Evolutionary conservation across 37 sponge, comb jelly and placozoan species (phyloP).

Genomic region (Haliclona indistincta): DNA sequence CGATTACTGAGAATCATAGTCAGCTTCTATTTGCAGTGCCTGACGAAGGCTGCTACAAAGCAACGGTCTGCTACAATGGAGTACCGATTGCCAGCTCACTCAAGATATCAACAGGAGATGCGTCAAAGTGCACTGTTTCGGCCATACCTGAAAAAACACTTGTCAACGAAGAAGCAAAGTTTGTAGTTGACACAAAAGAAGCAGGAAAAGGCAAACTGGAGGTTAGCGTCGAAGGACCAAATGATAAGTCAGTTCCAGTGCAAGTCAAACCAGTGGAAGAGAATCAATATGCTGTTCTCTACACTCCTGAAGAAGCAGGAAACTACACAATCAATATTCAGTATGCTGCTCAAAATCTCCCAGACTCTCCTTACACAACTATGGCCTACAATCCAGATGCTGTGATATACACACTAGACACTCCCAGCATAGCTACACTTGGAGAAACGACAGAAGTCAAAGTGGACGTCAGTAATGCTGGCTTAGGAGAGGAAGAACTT

Average conservation of each 20-base stretch:
- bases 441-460: constrained; percentile 33
- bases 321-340: constrained; percentile 81
- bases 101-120: too few relatives aligned
- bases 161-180: constrained; percentile 79
- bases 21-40: too few relatives aligned
- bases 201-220: constrained; percentile 90
- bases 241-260: constrained; percentile 46
- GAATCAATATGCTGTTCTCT: constrained; percentile 52
- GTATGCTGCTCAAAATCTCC: constrained; percentile 86
- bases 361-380: constrained; percentile 81
- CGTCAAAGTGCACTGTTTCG: constrained; percentile 86
- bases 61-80: too few relatives aligned
- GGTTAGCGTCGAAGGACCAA: constrained; percentile 69
- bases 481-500: constrained; percentile 34
- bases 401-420: too few relatives aligned
- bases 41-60: too few relatives aligned
- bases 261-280: constrained; percentile 40
- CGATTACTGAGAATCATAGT: too few relatives aligned
- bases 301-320: constrained; percentile 75
- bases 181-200: constrained; percentile 79
- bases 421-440: constrained; percentile 55
- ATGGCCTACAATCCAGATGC: constrained; percentile 71
- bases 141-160: constrained; percentile 72
- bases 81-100: too few relatives aligned
- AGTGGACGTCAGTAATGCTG: constrained; percentile 61